Evolutionary conservation across 2,888 invertebrate genomes (phyloP), one percentile per base, ranked within the genome.

Genomic region (Erebia epiphron): DNA sequence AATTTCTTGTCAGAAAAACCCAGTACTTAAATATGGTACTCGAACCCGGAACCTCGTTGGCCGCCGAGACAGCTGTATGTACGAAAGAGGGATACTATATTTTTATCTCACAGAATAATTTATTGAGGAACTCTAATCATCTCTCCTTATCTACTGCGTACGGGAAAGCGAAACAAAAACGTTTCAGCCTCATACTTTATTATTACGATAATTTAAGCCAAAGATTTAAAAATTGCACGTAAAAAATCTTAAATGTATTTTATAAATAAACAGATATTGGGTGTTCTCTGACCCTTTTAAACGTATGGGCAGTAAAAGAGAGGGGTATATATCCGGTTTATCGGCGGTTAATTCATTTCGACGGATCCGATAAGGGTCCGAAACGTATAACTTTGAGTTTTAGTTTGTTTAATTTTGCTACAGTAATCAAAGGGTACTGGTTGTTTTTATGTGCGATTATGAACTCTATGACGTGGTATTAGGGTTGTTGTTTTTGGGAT

Each of bases 391-490:
- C 76, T 76, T 75, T 71, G 69, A 54, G 73, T 76, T 79, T 79
- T 74, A 76, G 77, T 78, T 78, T 78, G 79, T 75, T 78, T 78
- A 78, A 79, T 75, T 78, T 75, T 75, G 76, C 78, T 75, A 75
- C 75, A 73, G 77, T 75, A 77, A 77, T 79, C 76, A 76, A 73
- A 70, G 69, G 71, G 70, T 67, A 69, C 71, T 50, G 64, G 35
- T 2, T n/a, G 13, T 26, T 56, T 54, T 69, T 54, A n/a, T 72
- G 26, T 41, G 66, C 71, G 21, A 83, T 76, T 78, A 69, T 79
- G n/a, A 11, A 77, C 83, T 71, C 75, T 85, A 80, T 56, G 0
- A 0, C 0, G 3, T 73, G 16, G 77, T 10, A 26, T 75, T 76
- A 76, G 72, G 71, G 67, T 83, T 62, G 54, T 46, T 67, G 50